Evolutionary conservation across 2,888 invertebrate genomes (phyloP), one percentile per base, ranked within the genome.

Genomic region (Cheilosia pagana): DNA sequence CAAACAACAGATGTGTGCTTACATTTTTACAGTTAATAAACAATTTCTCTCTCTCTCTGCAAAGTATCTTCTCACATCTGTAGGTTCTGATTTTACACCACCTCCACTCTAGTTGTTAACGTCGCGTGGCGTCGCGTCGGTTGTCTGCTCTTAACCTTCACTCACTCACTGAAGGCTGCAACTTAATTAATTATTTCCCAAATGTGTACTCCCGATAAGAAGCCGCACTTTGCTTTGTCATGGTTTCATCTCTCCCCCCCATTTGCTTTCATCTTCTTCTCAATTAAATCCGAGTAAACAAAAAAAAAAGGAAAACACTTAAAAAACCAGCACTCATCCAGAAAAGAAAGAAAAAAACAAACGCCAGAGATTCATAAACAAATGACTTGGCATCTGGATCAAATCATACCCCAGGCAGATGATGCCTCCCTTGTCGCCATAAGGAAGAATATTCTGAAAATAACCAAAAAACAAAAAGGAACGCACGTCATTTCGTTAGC

Each of bases 251-350:
- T 23, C 43, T 19, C 55, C 21, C 43, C 25, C 55, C 21, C 25
- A 48, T 23, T 57, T 10, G 63, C 59, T 76, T 76, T 76, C 76
- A 68, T 76, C 59, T 76, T 76, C 59, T 76, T 3, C 41, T 48
- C 59, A 67, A 75, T 75, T 67, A 75, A 59, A 67, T 60, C 52
- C 31, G 43, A 50, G 45, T 60, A 67, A 59, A 76, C 59, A 67
- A 3, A 12, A 35, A 35, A 35, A 35, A 12, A 35, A 35, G 3
- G 16, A 65, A 55, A 53, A 53, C 62, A 53, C 52, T 53, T 53
- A 25, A 63, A 52, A 52, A 57, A 48, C 55, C 52, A 63, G 10
- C 21, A 50, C 23, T 23, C 50, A 50, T 12, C 5, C 21, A 4
- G 1, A 21, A 23, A 50, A 3, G 5, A 50, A 21, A 21, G 14